These are phyloP conservation scores for Dorcus parallelipipedus DNA, from an alignment of 2,888 invertebrate species.

Conservation along the genomic window DNA sequence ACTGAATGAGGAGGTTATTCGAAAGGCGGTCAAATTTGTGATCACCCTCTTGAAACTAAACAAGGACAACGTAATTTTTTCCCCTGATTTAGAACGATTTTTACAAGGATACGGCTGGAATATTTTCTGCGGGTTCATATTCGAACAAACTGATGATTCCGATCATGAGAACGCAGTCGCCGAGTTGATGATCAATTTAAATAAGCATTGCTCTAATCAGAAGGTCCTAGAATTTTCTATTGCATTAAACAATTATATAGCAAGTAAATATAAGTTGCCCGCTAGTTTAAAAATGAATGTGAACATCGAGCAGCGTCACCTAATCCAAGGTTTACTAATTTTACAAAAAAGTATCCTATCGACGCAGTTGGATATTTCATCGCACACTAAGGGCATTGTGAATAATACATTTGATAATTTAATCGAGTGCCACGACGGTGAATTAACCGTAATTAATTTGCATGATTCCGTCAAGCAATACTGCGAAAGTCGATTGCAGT, in stretches of 20 bases:
- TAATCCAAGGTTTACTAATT: constrained; percentile 35
- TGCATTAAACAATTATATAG: constrained; percentile 2
- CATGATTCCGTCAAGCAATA: constrained; percentile 20
- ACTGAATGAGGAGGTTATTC: background rate
- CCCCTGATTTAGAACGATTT: background rate
- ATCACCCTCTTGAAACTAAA: background rate
- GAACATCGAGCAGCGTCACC: constrained; percentile 30
- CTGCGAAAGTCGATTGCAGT: constrained; percentile 26
- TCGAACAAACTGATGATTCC: background rate
- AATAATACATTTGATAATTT: constrained; percentile 14
- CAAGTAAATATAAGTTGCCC: background rate
- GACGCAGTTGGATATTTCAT: constrained; percentile 28
- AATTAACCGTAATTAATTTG: constrained; percentile 13
- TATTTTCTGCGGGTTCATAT: background rate
- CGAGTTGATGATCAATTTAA: background rate
- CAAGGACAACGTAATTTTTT: background rate
- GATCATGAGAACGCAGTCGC: background rate
- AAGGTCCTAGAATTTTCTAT: background rate
- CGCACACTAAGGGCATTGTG: constrained; percentile 12
- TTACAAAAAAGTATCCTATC: constrained; percentile 22
- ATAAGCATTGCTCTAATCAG: background rate
- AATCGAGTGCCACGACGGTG: constrained; percentile 7
- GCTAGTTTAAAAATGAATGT: constrained; percentile 29
- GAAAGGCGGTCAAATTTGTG: background rate
- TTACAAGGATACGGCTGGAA: background rate